Base-by-base conservation (phyloP, 2,888 invertebrate genomes). In the Chalcis sispes region DNA sequence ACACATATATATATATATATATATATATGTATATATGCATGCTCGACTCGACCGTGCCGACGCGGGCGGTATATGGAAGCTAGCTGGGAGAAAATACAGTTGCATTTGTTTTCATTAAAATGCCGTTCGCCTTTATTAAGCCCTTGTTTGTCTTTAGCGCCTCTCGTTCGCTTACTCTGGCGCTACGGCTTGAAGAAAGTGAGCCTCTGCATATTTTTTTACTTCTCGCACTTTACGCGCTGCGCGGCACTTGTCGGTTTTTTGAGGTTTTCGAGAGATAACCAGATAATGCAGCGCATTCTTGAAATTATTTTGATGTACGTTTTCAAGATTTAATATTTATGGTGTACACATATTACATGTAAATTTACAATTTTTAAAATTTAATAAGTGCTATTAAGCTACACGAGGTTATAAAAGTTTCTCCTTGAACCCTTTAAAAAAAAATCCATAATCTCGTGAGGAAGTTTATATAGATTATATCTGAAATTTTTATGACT, bases 101-200 rank as follows among this genome's bases (percentile, higher is more conserved):
- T 79, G 80, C 83, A 70, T 83, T 84, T 83, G 82, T 84, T 84
- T 82, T 80, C 84, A 81, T 82, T 85, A 82, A 83, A 83, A 84
- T 80, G 80, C 77, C 80, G 79, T 77, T 80, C 80, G 77, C 72
- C 72, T 77, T 64, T 70, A 77, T 77, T 70, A 77, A 77, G 72
- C 64, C 72, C 76, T 75, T 75, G 71, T 71, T 75, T 66, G 70
- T 66, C 66, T 71, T 71, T 66, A 52, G 46, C 58, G 75, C 50
- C 65, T 75, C 70, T 69, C 73, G 32, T 58, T 65, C 48, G 23
- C 46, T n/a, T 25, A n/a, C 46, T 20, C 25, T 7, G n/a, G n/a
- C 36, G 23, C 18, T 32, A 2, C 2, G 25, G 15, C 8, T 40
- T n/a, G 25, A 5, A 61, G 40, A 42, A 13, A 58, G 20, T 2